Percentiles rank a stretch among this genome's conserved stretches.
These are phyloP conservation scores for Cephus rjabovi DNA, from an alignment of 2,888 invertebrate genomes.

Conservation along the genomic window DNA sequence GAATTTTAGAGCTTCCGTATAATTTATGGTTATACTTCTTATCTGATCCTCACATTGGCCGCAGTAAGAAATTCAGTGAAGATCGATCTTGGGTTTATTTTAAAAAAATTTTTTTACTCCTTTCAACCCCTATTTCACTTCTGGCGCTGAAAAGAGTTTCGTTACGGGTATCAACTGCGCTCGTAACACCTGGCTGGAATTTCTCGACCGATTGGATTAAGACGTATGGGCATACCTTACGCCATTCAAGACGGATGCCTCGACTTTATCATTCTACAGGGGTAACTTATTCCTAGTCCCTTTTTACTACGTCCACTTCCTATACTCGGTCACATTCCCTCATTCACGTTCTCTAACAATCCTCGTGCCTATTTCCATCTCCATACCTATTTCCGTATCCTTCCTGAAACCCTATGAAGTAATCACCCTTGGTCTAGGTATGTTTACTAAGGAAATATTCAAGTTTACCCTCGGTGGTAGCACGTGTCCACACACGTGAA, in stretches of 20 bases:
- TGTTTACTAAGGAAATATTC: not conserved
- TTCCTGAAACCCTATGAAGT: not conserved
- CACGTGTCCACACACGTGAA: not conserved
- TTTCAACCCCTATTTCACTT: not conserved
- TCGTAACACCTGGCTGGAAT: not conserved
- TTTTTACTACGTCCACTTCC: not conserved
- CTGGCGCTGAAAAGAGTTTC: not conserved
- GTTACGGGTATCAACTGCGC: not conserved
- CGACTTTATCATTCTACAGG: not conserved
- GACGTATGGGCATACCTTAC: not conserved
- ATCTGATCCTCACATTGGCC: not conserved
- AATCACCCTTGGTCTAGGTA: not conserved
- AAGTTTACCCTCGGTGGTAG: not conserved
- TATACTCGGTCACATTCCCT: not conserved
- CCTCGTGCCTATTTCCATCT: not conserved
- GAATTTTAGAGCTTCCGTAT: conserved; percentile 17
- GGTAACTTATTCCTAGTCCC: not conserved
- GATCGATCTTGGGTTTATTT: not conserved
- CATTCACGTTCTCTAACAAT: not conserved
- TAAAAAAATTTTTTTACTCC: not conserved
- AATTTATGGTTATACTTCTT: conserved; percentile 12
- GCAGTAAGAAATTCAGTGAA: not conserved
- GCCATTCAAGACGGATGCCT: not conserved
- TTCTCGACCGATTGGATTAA: not conserved
- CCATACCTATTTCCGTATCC: not conserved